Evolutionary conservation across 2,113 vertebrate genomes (phyloP), one percentile per base, ranked within the genome.

Genomic region (Gasterosteus aculeatus): DNA sequence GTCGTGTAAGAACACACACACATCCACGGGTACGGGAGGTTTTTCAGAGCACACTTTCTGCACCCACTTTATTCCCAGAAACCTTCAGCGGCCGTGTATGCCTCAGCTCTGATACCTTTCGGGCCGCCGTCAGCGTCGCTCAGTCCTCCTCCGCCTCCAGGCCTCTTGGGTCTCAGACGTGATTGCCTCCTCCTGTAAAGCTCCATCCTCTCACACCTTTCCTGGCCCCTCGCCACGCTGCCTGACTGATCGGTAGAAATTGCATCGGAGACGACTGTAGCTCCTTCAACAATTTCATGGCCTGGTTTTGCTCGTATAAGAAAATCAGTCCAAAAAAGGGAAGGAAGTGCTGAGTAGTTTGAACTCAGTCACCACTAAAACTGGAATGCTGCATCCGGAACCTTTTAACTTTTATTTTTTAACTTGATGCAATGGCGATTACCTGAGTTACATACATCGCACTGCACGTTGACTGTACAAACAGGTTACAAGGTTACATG

Each of bases 191-290:
- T 80, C 75, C 61, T 81, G 44, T 57, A 59, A 80, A 76, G 69
- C 82, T 77, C 67, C 74, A 56, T 77, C 75, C 77, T 66, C 79
- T 85, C 80, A 60, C 70, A 78, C 74, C 82, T 83, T 81, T 82
- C 57, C 74, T 35, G 57, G 72, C 71, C 77, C 76, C 59, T 77
- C 80, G 78, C 41, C 83, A 81, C n/a, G 29, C 60, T 56, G 63
- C 81, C 70, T 77, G 80, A 78, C 77, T 87, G 88, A 82, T 87
- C 29, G 81, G 61, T 38, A 72, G 66, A 87, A 85, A 85, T 87
- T 84, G 74, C 82, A 63, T 41, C 29, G 11, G 68, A 76, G 75
- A 77, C 9, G 58, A 19, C 68, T 58, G 44, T 29, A n/a, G 66
- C 72, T 71, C 60, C 77, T 84, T 76, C 66, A 80, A 81, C 68